These are phyloP conservation scores for Archocentrus centrarchus DNA, from an alignment of 2,113 vertebrate species.

Conservation along the genomic window DNA sequence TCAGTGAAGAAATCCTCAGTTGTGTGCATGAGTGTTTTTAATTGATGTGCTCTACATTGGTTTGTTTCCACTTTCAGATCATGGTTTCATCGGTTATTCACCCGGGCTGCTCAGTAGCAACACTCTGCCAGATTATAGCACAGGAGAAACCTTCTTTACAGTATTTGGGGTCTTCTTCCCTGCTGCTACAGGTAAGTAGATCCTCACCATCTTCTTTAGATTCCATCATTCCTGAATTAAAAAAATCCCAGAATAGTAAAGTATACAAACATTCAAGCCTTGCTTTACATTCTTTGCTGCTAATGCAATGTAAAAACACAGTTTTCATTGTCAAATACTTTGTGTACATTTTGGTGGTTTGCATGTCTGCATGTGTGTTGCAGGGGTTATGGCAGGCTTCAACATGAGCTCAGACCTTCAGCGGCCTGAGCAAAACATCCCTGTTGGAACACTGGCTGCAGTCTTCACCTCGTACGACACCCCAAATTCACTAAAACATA, in stretches of 20 bases:
- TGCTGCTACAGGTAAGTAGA: constrained; percentile 90
- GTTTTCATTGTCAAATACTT: not conserved
- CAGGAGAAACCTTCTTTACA: constrained; percentile 93
- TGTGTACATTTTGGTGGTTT: constrained; percentile 51
- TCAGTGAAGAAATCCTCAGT: not conserved
- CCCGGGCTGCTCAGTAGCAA: constrained; percentile 87
- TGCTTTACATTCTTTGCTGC: not conserved
- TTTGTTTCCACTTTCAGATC: constrained; percentile 76
- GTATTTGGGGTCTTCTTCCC: constrained; percentile 99
- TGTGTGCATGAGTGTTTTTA: not conserved
- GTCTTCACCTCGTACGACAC: constrained; percentile 92
- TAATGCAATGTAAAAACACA: not conserved
- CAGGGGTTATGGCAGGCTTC: constrained; percentile 99
- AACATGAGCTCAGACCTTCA: constrained; percentile 98
- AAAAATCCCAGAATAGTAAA: not conserved
- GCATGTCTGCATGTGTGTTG: constrained; percentile 46
- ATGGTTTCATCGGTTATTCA: constrained; percentile 92
- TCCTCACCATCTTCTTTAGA: not conserved
- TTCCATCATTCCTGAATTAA: not conserved
- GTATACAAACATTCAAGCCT: not conserved
- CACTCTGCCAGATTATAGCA: constrained; percentile 88
- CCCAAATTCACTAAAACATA: not conserved
- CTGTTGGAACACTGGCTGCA: constrained; percentile 94
- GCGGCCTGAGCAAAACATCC: constrained; percentile 90
- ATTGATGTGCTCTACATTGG: not conserved